phyloP scores from a whole-genome alignment of 2,888 invertebrate genomes.

The Mycalesis mineus region DNA sequence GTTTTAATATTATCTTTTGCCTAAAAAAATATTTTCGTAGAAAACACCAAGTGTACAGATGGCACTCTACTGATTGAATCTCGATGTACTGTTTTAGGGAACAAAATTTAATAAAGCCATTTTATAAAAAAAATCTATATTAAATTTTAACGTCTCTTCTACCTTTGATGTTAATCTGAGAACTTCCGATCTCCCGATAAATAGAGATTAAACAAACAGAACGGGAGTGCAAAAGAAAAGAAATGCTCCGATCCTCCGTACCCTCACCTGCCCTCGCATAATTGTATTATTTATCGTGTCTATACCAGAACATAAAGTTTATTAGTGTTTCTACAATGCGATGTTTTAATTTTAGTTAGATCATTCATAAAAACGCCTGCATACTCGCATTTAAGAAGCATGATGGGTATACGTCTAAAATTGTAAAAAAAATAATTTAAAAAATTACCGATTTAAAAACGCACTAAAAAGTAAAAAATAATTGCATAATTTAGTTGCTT shows the following conservation, averaged over 20 bases:
- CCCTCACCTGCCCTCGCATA: slow-evolving; percentile 38
- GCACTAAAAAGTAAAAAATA: too few relatives aligned
- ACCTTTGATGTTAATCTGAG: slow-evolving; percentile 65
- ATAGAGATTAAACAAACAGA: slow-evolving; percentile 64
- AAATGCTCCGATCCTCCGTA: slow-evolving; percentile 32
- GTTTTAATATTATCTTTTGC: too few relatives aligned
- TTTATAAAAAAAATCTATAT: slow-evolving; percentile 31
- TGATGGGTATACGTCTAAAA: too few relatives aligned
- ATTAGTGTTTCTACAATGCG: too few relatives aligned
- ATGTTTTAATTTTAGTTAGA: too few relatives aligned
- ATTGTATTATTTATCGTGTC: slow-evolving; percentile 61
- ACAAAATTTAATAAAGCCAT: slow-evolving; percentile 10
- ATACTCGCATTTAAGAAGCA: too few relatives aligned
- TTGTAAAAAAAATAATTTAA: too few relatives aligned
- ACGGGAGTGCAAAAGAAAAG: slow-evolving; percentile 39
- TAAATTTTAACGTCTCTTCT: slow-evolving; percentile 59
- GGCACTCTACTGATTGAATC: slow-evolving; percentile 1
- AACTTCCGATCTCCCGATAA: slow-evolving; percentile 57
- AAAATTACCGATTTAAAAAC: too few relatives aligned
- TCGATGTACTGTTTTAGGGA: not conserved
- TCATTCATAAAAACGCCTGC: too few relatives aligned
- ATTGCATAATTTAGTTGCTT: too few relatives aligned
- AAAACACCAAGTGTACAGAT: too few relatives aligned
- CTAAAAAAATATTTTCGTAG: too few relatives aligned
- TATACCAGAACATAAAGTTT: slow-evolving; percentile 37